Conservation (phyloP, 2,888 invertebrate genomes). For the Idaea dimidiata region DNA sequence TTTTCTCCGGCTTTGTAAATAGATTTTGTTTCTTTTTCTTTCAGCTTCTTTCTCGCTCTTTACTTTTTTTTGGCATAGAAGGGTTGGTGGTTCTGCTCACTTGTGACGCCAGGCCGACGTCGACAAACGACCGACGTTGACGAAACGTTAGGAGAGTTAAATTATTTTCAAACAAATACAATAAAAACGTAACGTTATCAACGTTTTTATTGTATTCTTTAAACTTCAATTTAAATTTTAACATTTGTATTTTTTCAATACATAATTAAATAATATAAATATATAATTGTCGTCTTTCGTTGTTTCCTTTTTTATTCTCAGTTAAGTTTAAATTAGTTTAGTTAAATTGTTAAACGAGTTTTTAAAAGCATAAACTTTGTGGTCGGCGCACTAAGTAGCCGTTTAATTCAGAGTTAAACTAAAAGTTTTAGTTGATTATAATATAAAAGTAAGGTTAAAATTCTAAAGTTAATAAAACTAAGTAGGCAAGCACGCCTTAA, state of each 20-base stretch:
- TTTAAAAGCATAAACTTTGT: neutral
- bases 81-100: too few relatives aligned
- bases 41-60: neutral
- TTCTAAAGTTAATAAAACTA: neutral
- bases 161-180: too few relatives aligned
- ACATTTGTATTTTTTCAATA: too few relatives aligned
- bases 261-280: neutral
- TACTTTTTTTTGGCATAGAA: too few relatives aligned
- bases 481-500: neutral
- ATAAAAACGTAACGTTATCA: too few relatives aligned
- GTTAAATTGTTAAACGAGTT: neutral
- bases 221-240: too few relatives aligned
- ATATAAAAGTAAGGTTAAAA: neutral
- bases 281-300: neutral
- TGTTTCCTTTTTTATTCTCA: neutral
- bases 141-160: too few relatives aligned
- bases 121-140: too few relatives aligned
- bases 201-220: too few relatives aligned
- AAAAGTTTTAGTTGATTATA: neutral
- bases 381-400: constrained; percentile 7
- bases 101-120: too few relatives aligned
- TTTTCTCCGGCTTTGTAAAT: neutral
- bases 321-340: neutral
- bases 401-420: constrained; percentile 17
- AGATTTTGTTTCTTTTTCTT: neutral